phyloP scores from a whole-genome alignment of 2,797 vertebrate genomes.

The Esox lucius region DNA sequence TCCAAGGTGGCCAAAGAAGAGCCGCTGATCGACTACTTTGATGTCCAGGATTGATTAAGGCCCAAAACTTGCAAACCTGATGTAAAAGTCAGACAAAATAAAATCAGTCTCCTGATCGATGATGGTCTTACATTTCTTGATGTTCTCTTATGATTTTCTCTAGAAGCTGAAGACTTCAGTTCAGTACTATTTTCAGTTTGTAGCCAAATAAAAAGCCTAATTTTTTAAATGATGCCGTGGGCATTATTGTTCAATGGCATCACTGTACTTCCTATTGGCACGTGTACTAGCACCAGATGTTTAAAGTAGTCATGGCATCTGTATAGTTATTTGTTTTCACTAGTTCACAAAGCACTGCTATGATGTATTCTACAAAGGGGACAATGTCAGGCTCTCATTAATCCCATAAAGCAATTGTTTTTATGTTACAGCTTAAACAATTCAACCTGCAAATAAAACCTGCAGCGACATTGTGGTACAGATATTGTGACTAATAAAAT shows the following conservation, averaged over 20 bases:
- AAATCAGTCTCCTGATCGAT: conserved; percentile 24
- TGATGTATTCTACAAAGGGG: not conserved
- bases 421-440: not conserved
- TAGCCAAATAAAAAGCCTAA: conserved; percentile 29
- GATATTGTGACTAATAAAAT: not conserved
- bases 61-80: conserved; percentile 17
- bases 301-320: not conserved
- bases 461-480: not conserved
- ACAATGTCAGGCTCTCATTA: not conserved
- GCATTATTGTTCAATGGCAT: conserved; percentile 12
- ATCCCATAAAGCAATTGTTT: not conserved
- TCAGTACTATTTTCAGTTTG: conserved; percentile 18
- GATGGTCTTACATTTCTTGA: conserved; percentile 12
- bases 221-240: conserved; percentile 14
- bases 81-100: conserved; percentile 27
- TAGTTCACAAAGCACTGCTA: not conserved
- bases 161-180: conserved; percentile 15
- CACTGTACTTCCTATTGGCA: not conserved
- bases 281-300: not conserved
- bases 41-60: conserved; percentile 88
- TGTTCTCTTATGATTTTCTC: not conserved
- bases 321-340: not conserved
- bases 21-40: conserved; percentile 94
- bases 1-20: conserved; percentile 88
- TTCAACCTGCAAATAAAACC: not conserved